A percentile compares a stretch with the other conserved stretches of the same genome.
phyloP scores from a whole-genome alignment of 2,888 invertebrate genomes.

The Hirudinaria manillensis region DNA sequence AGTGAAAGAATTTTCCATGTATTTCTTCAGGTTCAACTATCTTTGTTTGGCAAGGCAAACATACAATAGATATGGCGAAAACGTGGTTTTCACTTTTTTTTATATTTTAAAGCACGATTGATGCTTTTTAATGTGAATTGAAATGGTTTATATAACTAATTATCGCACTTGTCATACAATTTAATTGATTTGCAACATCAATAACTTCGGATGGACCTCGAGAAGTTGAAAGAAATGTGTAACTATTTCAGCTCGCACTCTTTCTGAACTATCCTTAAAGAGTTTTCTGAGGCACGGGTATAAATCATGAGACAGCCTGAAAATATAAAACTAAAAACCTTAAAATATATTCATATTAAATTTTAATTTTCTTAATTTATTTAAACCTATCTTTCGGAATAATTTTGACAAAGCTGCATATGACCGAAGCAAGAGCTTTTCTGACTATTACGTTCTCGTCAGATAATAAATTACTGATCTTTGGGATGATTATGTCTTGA shows the following conservation, averaged over 20 bases:
- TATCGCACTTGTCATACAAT: too few relatives aligned
- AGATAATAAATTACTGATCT: not conserved
- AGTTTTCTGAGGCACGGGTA: not conserved
- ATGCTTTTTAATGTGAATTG: too few relatives aligned
- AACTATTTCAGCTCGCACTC: slow-evolving; percentile 4
- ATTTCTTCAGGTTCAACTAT: not conserved
- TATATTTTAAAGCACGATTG: too few relatives aligned
- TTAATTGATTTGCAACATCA: not conserved
- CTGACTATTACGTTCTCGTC: slow-evolving; percentile 1
- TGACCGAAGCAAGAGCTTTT: not conserved
- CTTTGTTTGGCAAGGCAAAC: too few relatives aligned
- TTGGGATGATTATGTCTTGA: not conserved
- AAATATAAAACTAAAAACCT: not conserved
- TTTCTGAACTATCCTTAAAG: slow-evolving; percentile 12
- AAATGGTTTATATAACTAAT: too few relatives aligned
- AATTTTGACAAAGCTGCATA: not conserved
- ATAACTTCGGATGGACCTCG: not conserved
- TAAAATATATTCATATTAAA: not conserved
- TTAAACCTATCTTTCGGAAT: not conserved
- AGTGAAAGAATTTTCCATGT: slow-evolving; percentile 7
- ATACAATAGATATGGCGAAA: too few relatives aligned
- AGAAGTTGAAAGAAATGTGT: not conserved
- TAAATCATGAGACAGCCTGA: not conserved
- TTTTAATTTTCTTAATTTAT: not conserved
- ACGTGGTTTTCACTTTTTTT: too few relatives aligned